Evolutionary conservation across 2,797 vertebrate genomes (phyloP).

Genomic region (Dicrostonyx torquatus): DNA sequence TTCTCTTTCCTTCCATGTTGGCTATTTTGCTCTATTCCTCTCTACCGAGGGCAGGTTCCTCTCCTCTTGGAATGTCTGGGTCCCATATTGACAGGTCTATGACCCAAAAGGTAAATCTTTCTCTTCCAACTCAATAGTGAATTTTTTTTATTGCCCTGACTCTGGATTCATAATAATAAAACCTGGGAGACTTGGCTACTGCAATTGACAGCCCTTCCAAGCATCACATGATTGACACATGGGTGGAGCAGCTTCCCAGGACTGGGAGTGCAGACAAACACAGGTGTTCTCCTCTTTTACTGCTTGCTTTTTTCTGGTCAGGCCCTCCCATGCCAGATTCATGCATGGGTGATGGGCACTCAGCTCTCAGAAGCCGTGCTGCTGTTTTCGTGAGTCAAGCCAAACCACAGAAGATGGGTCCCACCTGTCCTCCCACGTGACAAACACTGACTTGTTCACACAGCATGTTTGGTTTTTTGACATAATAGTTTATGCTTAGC

Average conservation of each 20-base stretch:
- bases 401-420: neutral
- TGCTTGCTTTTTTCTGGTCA: neutral
- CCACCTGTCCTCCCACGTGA: neutral
- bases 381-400: neutral
- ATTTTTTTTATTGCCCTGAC: neutral
- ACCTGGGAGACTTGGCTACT: neutral
- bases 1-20: neutral
- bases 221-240: neutral
- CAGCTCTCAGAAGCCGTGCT: neutral
- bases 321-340: neutral
- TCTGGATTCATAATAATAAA: neutral
- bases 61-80: neutral
- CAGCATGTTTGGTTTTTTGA: neutral
- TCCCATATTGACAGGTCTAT: neutral
- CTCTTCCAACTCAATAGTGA: neutral
- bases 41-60: neutral
- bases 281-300: neutral
- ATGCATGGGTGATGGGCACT: neutral
- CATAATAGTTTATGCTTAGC: neutral
- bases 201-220: neutral
- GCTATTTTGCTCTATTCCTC: neutral
- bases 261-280: neutral
- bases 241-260: neutral
- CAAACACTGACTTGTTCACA: slow-evolving; percentile 7
- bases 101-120: slow-evolving; percentile 11